These are phyloP conservation scores for Chanos chanos DNA, from an alignment of 2,797 vertebrate genomes.

Conservation along the genomic window DNA sequence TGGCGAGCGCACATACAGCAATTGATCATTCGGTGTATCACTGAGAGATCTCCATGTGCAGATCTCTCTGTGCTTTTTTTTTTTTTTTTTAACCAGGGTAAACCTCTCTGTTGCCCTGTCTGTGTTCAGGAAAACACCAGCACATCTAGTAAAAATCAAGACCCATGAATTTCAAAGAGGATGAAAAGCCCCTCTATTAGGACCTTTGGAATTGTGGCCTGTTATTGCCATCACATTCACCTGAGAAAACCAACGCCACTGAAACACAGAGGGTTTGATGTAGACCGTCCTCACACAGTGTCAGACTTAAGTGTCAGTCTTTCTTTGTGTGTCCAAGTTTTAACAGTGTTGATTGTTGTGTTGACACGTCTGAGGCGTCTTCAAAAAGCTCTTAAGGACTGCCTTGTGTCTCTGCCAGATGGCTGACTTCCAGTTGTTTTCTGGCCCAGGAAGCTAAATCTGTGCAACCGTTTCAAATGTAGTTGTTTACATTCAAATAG, in stretches of 20 bases:
- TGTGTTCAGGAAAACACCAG: too few species aligned
- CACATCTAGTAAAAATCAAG: too few species aligned
- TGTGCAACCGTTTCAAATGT: conserved; percentile 43
- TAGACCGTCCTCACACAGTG: not conserved
- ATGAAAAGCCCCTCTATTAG: conserved; percentile 44
- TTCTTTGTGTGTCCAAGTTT: conserved; percentile 26
- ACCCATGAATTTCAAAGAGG: conserved; percentile 48
- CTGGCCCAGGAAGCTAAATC: conserved; percentile 28
- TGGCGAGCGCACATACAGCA: conserved; percentile 8
- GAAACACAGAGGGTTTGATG: conserved; percentile 7
- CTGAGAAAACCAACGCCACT: conserved; percentile 44
- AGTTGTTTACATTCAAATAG: conserved; percentile 61
- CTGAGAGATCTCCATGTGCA: conserved; percentile 44
- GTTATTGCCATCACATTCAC: conserved; percentile 9
- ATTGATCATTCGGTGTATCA: conserved; percentile 33
- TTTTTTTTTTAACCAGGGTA: too few species aligned
- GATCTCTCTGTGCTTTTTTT: too few species aligned
- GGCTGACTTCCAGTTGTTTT: conserved; percentile 53
- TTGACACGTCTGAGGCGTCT: conserved; percentile 14
- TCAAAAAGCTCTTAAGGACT: conserved; percentile 27
- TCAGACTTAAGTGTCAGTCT: conserved; percentile 9
- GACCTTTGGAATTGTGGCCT: conserved; percentile 52
- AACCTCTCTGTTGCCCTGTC: not conserved
- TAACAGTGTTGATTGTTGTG: conserved; percentile 47
- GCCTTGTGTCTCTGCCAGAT: conserved; percentile 50